Evolutionary conservation across 2,113 vertebrate genomes (phyloP).

Genomic region (Prolemur simus): DNA sequence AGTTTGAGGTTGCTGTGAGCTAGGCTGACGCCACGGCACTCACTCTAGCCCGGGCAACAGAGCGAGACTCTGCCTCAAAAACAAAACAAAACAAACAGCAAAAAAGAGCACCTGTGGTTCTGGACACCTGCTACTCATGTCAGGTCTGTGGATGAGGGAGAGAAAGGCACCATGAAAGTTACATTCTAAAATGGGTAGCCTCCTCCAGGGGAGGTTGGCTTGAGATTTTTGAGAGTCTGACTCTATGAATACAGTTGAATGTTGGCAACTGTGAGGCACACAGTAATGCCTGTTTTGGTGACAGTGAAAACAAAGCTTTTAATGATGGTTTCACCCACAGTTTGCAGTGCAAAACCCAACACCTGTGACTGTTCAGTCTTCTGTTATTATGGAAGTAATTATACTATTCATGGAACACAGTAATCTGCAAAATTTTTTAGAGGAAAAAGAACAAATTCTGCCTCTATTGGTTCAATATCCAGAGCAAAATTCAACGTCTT

Average conservation of each 20-base stretch:
- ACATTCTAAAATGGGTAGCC: background rate
- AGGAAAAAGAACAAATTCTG: slow-evolving; percentile 53
- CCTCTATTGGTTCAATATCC: slow-evolving; percentile 26
- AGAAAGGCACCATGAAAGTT: background rate
- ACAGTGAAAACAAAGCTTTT: slow-evolving; percentile 57
- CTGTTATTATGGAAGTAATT: slow-evolving; percentile 62
- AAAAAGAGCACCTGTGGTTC: background rate
- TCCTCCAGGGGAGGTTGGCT: background rate
- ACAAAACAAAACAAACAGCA: too few species aligned
- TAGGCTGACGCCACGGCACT: too few species aligned
- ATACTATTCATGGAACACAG: slow-evolving; percentile 40
- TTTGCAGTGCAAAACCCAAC: slow-evolving; percentile 21
- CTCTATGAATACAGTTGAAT: background rate
- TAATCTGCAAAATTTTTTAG: slow-evolving; percentile 57
- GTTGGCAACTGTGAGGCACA: background rate
- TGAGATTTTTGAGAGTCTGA: background rate
- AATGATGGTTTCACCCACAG: slow-evolving; percentile 52
- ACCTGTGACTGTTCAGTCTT: slow-evolving; percentile 39
- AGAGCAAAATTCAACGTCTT: slow-evolving; percentile 60
- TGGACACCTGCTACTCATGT: background rate
- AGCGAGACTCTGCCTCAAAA: too few species aligned
- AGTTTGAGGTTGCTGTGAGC: too few species aligned
- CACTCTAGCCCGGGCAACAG: too few species aligned
- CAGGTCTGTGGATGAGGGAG: background rate
- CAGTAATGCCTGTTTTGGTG: background rate